phyloP scores from a whole-genome alignment of 2,797 vertebrate genomes.

The Enteromius treurensis region DNA sequence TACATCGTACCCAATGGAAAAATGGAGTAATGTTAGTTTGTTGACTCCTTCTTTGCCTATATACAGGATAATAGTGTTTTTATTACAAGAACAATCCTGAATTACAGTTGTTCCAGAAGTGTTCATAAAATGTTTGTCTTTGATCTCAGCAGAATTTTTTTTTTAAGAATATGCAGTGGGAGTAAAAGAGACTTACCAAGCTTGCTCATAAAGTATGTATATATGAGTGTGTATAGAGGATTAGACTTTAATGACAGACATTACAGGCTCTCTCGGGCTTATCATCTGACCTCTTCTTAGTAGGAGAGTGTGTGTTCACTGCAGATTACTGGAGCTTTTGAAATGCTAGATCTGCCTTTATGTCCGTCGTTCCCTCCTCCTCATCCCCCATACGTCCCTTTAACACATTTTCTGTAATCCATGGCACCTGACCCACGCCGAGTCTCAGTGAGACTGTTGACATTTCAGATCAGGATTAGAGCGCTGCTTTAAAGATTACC shows the following conservation, averaged over 20 bases:
- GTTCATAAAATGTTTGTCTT: slow-evolving; percentile 7
- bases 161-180: slow-evolving; percentile 3
- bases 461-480: slow-evolving; percentile 77
- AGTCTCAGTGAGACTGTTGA: slow-evolving; percentile 72
- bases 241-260: slow-evolving; percentile 58
- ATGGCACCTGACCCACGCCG: slow-evolving; percentile 48
- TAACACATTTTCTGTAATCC: slow-evolving; percentile 44
- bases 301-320: slow-evolving; percentile 64
- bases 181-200: background rate
- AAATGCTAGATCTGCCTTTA: slow-evolving; percentile 62
- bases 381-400: slow-evolving; percentile 53
- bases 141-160: slow-evolving; percentile 17
- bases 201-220: background rate
- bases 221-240: slow-evolving; percentile 21
- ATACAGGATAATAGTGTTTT: background rate
- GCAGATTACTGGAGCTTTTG: slow-evolving; percentile 66
- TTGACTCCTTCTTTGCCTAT: too few relatives aligned
- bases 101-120: background rate
- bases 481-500: slow-evolving; percentile 69
- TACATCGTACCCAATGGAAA: background rate
- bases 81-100: background rate
- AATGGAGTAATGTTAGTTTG: too few relatives aligned
- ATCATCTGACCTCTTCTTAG: slow-evolving; percentile 65
- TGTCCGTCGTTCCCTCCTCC: slow-evolving; percentile 54
- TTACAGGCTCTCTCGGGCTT: slow-evolving; percentile 63